Evolutionary conservation across 2,888 invertebrate genomes (phyloP).

Genomic region (Punctoribates punctum): DNA sequence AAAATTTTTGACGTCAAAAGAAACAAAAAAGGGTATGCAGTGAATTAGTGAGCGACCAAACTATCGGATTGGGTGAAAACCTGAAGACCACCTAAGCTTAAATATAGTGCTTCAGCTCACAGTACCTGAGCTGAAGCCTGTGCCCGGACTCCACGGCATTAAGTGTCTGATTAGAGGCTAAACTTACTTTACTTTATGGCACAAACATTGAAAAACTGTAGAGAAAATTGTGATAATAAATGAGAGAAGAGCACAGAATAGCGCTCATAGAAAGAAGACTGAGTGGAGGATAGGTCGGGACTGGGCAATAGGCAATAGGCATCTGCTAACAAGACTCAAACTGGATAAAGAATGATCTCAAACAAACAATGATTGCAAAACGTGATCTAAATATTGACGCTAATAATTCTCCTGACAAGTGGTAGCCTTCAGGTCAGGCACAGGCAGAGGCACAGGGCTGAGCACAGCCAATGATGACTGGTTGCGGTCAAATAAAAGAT

Average conservation of each 20-base stretch:
- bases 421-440: constrained; percentile 5
- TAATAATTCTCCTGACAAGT: constrained; percentile 36
- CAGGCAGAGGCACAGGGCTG: background rate
- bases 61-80: constrained; percentile 33
- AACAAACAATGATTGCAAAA: constrained; percentile 35
- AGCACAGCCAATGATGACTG: constrained; percentile 17
- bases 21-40: constrained; percentile 36
- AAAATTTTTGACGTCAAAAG: constrained; percentile 30
- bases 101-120: background rate
- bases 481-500: constrained; percentile 35
- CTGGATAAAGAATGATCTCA: constrained; percentile 22
- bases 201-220: constrained; percentile 9
- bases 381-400: constrained; percentile 38
- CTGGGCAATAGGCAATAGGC: background rate
- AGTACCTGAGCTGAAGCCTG: background rate
- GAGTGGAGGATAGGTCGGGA: background rate
- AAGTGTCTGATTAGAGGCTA: constrained; percentile 38
- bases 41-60: constrained; percentile 16
- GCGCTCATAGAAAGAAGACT: background rate
- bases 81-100: constrained; percentile 21
- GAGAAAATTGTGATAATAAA: constrained; percentile 34
- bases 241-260: constrained; percentile 24
- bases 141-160: constrained; percentile 22
- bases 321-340: constrained; percentile 34
- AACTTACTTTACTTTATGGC: constrained; percentile 33